Evolutionary conservation across 2,113 vertebrate species (phyloP).

Genomic region (Macaca mulatta): DNA sequence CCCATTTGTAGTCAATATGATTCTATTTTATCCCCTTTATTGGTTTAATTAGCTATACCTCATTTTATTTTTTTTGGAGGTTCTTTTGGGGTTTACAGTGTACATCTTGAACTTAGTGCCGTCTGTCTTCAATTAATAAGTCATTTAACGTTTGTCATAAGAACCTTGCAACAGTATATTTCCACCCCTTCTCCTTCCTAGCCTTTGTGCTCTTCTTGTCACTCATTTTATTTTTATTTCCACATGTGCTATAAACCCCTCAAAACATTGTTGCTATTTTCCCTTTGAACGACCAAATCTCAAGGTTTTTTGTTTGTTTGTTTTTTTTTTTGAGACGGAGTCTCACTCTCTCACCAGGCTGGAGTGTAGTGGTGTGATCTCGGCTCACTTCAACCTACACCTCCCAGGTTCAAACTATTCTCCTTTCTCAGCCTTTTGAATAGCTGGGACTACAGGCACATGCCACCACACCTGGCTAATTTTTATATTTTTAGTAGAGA

Average conservation of each 20-base stretch:
- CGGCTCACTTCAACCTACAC: no score
- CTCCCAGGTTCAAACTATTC: no score
- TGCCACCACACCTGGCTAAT: no score
- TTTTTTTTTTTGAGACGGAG: no score
- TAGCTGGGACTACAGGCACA: no score
- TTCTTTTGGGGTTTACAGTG: neutral
- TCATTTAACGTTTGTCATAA: neutral
- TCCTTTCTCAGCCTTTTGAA: no score
- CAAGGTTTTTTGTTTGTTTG: neutral
- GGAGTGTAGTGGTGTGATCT: no score
- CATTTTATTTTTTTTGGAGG: neutral
- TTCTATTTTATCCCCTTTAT: slow-evolving; percentile 18
- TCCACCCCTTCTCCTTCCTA: neutral
- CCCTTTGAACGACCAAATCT: neutral
- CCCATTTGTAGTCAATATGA: neutral
- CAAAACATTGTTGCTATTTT: neutral
- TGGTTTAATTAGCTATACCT: neutral
- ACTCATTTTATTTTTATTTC: neutral
- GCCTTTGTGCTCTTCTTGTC: neutral
- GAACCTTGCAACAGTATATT: neutral
- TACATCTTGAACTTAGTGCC: neutral
- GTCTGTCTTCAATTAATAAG: neutral
- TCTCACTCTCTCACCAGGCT: no score
- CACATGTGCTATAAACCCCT: neutral
- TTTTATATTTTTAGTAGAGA: no score